phyloP scores from a whole-genome alignment of 1,140 invertebrate species.

The Drosophila orosa region DNA sequence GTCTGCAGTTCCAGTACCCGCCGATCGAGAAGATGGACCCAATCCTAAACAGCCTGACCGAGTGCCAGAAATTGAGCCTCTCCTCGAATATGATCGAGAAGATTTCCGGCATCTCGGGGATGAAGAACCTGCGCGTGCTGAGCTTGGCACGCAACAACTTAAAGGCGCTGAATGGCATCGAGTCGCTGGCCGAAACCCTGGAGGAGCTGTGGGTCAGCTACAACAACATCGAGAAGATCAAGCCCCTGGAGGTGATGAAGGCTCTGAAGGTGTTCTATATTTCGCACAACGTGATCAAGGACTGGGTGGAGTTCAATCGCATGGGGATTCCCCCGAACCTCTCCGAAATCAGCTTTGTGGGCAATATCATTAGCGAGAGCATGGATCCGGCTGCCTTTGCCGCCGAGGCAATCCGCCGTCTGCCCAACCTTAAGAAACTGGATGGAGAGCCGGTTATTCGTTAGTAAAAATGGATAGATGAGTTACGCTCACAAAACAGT shows the following conservation, averaged over 20 bases:
- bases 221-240: conserved; percentile 96
- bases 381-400: conserved; percentile 90
- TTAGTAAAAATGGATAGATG: conserved; percentile 7
- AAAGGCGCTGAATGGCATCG: conserved; percentile 94
- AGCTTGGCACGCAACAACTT: conserved; percentile 95
- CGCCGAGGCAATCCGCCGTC: conserved; percentile 88
- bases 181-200: conserved; percentile 93
- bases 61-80: conserved; percentile 92
- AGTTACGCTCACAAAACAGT: background rate
- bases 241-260: conserved; percentile 92
- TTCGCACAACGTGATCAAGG: conserved; percentile 95
- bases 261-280: conserved; percentile 93
- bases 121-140: conserved; percentile 93
- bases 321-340: conserved; percentile 86
- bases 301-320: conserved; percentile 94
- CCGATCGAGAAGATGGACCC: conserved; percentile 94
- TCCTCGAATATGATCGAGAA: conserved; percentile 98
- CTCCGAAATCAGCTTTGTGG: conserved; percentile 91
- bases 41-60: conserved; percentile 86
- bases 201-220: conserved; percentile 98
- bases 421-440: conserved; percentile 93
- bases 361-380: conserved; percentile 93
- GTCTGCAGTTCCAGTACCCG: conserved; percentile 91
- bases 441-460: conserved; percentile 91
- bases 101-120: conserved; percentile 89